Evolutionary conservation across 2,113 vertebrate species (phyloP), one percentile per base, ranked within the genome.

Genomic region (Lipophrys pholis): DNA sequence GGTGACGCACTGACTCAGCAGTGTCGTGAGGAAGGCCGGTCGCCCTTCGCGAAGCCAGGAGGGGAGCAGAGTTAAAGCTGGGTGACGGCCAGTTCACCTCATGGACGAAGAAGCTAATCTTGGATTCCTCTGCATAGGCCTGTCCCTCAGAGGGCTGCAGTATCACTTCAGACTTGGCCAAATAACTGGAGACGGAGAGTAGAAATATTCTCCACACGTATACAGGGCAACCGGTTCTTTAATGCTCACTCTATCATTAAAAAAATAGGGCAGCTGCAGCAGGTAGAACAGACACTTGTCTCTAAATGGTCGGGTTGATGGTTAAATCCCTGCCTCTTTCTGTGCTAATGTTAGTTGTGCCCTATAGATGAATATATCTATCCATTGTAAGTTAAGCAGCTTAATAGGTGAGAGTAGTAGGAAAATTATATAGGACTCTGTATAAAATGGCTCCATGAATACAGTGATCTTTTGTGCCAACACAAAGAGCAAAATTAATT

Each of bases 81-180:
- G 67, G 59, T 65, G 58, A 80, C 45, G 75, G 42, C 51, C 50
- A 8, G 76, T 61, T 75, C 76, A 76, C 51, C 10, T 41, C 65
- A 64, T 16, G 30, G 58, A 73, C 55, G 39, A 12, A 10, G 73
- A 63, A 56, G 64, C 56, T 81, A 73, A 82, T 73, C 40, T 76
- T 61, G 64, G 78, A 69, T 50, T 84, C 70, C 40, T 62, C 66
- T 59, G 62, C 52, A 15, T 55, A 63, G 48, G 16, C 54, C 38
- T 70, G 49, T 70, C 67, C 68, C 71, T 69, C 46, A 51, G 55
- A 76, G 62, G 15, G 6, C 69, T 59, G 48, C 21, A 45, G 36
- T 62, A 46, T 68, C 53, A 48, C 38, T 78, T 85, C 50, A 78
- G 61, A 69, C 55, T 17, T 15, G 49, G 70, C 15, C 46, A 74